Conservation (phyloP, 1,140 invertebrate genomes). For the Platyura marginata region DNA sequence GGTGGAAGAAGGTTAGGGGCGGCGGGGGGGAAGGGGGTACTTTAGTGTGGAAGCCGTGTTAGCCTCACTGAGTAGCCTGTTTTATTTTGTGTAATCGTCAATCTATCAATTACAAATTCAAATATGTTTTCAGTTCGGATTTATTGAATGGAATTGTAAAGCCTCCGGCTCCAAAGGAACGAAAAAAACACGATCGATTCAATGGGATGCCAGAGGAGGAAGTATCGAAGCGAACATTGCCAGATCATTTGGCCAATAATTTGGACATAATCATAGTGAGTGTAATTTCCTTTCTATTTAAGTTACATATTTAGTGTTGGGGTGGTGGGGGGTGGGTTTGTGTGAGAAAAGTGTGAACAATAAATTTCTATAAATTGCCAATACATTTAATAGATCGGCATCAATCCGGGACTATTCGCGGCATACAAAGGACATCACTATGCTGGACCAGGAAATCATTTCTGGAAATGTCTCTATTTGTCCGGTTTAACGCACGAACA, state of each 20-base stretch:
- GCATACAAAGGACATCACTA: slow-evolving; percentile 97
- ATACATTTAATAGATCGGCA: slow-evolving; percentile 73
- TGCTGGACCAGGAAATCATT: slow-evolving; percentile 95
- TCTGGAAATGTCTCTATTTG: slow-evolving; percentile 95
- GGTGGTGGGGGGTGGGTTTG: no score
- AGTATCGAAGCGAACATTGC: slow-evolving; percentile 77
- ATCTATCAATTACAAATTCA: no score
- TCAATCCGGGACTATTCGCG: slow-evolving; percentile 91
- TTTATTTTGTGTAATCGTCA: no score
- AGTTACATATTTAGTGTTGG: no score
- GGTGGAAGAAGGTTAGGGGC: no score
- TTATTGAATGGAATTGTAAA: slow-evolving; percentile 25
- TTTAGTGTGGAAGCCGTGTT: no score
- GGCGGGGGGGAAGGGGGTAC: no score
- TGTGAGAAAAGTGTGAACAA: no score
- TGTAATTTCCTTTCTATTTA: slow-evolving; percentile 25
- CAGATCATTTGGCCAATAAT: slow-evolving; percentile 80
- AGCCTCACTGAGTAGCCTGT: no score
- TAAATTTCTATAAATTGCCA: no score
- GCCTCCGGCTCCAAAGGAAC: slow-evolving; percentile 52
- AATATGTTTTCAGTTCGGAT: no score
- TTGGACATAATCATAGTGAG: slow-evolving; percentile 97
- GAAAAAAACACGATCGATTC: slow-evolving; percentile 90
- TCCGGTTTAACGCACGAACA: slow-evolving; percentile 87
- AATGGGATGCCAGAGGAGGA: slow-evolving; percentile 95